phyloP scores from a whole-genome alignment of 2,888 invertebrate genomes.

The Cephonodes hylas region DNA sequence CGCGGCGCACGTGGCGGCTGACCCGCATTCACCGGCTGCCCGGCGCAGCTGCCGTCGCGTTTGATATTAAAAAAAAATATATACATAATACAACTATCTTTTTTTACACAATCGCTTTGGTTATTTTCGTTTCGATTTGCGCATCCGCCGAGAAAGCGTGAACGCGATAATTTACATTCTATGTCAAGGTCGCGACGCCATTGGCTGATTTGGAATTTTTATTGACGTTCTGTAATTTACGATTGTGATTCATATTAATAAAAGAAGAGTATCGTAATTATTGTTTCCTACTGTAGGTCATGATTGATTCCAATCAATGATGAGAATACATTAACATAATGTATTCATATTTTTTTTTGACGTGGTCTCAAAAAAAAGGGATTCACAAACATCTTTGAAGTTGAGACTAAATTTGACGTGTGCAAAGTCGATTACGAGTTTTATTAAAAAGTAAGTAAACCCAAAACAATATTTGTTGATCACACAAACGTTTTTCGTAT shows the following conservation, averaged over 20 bases:
- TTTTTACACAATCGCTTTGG: not conserved
- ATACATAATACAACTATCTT: not conserved
- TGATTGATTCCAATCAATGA: too few relatives aligned
- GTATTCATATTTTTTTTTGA: too few relatives aligned
- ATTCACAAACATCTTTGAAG: too few relatives aligned
- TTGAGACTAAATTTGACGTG: too few relatives aligned
- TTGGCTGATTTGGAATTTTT: not conserved
- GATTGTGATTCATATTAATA: not conserved
- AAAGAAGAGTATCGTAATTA: not conserved
- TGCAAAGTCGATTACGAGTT: too few relatives aligned
- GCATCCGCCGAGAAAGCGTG: not conserved
- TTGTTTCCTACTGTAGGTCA: not conserved
- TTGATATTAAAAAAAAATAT: not conserved
- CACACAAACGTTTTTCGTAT: too few relatives aligned
- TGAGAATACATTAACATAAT: too few relatives aligned
- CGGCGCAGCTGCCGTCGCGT: not conserved
- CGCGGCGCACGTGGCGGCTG: not conserved
- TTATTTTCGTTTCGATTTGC: slow-evolving; percentile 2
- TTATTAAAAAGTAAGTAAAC: too few relatives aligned
- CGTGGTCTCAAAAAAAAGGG: too few relatives aligned
- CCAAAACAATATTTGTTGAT: too few relatives aligned
- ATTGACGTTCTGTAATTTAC: not conserved
- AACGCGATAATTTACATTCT: not conserved
- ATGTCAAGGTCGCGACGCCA: slow-evolving; percentile 7
- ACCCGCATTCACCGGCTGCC: not conserved